Evolutionary conservation across 2,113 vertebrate genomes (phyloP), one percentile per base, ranked within the genome.

Genomic region (Raphicerus campestris): DNA sequence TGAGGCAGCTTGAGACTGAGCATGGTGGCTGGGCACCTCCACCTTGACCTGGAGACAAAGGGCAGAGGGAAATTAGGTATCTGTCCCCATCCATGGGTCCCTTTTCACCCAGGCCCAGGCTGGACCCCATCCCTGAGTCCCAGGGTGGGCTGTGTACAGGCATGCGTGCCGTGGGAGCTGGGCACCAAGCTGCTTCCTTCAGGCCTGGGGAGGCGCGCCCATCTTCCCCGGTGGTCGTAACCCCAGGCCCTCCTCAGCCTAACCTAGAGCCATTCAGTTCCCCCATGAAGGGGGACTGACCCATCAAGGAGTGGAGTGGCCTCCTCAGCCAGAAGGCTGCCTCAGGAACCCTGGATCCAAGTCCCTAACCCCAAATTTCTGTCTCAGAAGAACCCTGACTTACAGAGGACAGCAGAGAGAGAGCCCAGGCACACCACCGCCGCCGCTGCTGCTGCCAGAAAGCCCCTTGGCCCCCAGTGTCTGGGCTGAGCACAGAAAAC

Each of bases 1-100:
- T 99, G 98, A 4, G 99, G 99, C 10, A 99, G 98, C 94, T 99
- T 99, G 97, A 99, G 91, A 7, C 97, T 99, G 77, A 99, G 99
- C 99, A 99, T 98, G 94, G 98, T 92, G 20, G 47, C 49, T 45
- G 0, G 2, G 14, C 10, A 85, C 73, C 97, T 97, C 97, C 96
- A 94, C 96, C 66, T 22, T 53, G 96, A 97, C 97, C 97, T 98
- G 30, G 51, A 92, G 90, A 90, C 80, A 96, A 84, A 90, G 39
- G 53, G 13, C 3, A 1, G 30, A 47, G 28, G 17, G 22, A 7
- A 30, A 11, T 82, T 81, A 91, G 91, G 20, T 32, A 4, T 45
- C 70, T 42, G 70, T 10, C 14, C 30, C n/a, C 53, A 47, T 3
- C 82, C 56, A 22, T 39, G 28, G 63, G 14, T 47, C 63, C 24